Percentiles rank a stretch among this genome's conserved stretches.
phyloP scores from a whole-genome alignment of 2,113 vertebrate genomes.

The Pedetes capensis region DNA sequence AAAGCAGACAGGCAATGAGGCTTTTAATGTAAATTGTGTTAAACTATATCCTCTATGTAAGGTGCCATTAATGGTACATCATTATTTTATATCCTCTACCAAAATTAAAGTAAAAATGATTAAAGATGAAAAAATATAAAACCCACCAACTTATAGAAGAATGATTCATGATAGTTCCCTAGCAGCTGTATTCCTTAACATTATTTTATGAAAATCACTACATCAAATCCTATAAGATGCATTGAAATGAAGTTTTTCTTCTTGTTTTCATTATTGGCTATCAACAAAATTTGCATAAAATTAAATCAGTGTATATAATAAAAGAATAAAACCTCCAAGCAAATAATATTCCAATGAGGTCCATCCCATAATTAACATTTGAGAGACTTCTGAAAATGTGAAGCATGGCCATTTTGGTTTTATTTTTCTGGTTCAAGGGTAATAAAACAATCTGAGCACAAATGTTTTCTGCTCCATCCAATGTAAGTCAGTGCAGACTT shows the following conservation, averaged over 20 bases:
- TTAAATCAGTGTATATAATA: background rate
- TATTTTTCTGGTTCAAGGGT: background rate
- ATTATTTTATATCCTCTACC: background rate
- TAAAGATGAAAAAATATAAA: background rate
- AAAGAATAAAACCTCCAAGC: conserved; percentile 55
- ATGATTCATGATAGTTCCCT: background rate
- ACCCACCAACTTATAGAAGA: background rate
- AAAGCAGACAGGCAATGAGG: background rate
- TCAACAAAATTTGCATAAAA: conserved; percentile 53
- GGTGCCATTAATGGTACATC: background rate
- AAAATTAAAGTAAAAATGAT: background rate
- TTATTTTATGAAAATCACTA: background rate
- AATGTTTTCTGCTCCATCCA: conserved; percentile 58
- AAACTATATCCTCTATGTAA: background rate
- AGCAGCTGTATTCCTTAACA: background rate
- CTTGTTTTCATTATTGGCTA: conserved; percentile 36
- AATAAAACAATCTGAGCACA: conserved; percentile 48
- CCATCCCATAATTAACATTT: conserved; percentile 21
- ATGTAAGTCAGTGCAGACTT: conserved; percentile 70
- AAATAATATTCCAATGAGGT: conserved; percentile 41
- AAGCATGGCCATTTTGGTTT: background rate
- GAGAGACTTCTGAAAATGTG: conserved; percentile 3
- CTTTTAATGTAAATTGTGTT: background rate
- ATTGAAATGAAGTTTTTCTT: background rate
- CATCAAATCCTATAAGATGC: background rate